phyloP scores from a whole-genome alignment of 2,113 vertebrate genomes.

The Zosterops hypoxanthus region DNA sequence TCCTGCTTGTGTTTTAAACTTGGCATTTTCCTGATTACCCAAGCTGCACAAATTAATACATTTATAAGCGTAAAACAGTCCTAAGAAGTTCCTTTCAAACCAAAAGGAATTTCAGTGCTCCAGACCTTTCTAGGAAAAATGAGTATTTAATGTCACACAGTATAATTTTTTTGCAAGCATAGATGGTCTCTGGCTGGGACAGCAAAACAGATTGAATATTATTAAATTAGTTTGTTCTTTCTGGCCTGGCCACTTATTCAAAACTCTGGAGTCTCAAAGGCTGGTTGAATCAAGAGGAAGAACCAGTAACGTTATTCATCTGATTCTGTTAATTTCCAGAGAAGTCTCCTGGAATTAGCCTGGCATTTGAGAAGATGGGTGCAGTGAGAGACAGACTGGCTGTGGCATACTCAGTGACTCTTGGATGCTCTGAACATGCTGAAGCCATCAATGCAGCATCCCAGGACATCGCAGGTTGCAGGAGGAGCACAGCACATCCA shows the following conservation, averaged over 20 bases:
- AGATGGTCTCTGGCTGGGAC: background rate
- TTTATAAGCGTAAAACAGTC: background rate
- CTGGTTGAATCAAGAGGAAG: background rate
- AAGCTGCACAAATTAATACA: background rate
- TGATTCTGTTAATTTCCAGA: background rate
- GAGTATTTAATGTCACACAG: background rate
- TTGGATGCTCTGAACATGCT: background rate
- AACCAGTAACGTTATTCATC: background rate
- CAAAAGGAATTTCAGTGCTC: background rate
- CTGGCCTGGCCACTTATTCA: background rate
- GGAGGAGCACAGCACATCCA: rapidly evolving
- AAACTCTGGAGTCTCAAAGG: background rate
- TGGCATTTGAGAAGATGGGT: background rate
- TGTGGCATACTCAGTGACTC: background rate
- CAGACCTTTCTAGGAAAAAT: background rate
- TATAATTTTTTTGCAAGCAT: background rate
- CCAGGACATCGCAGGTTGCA: rapidly evolving
- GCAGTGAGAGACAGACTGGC: background rate
- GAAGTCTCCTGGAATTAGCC: background rate
- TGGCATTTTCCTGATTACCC: background rate
- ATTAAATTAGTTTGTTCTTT: background rate
- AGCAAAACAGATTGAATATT: background rate
- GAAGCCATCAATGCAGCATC: rapidly evolving
- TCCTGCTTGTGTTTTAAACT: background rate
- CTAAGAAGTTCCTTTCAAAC: background rate